phyloP scores from a whole-genome alignment of 2,888 invertebrate genomes.

The Caenorhabditis sulstoni region DNA sequence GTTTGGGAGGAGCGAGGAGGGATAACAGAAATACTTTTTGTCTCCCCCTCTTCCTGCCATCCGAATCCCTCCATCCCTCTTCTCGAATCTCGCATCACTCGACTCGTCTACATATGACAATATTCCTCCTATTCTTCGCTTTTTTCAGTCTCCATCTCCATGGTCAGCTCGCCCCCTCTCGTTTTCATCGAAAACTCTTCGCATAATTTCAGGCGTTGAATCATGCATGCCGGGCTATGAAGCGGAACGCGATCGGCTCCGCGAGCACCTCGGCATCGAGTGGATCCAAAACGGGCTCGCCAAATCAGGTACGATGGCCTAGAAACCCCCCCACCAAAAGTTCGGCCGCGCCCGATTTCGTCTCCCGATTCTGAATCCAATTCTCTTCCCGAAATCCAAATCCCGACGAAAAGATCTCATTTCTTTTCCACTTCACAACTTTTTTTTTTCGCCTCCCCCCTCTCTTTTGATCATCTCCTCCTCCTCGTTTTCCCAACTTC shows the following conservation, averaged over 20 bases:
- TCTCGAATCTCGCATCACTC: conserved; percentile 1
- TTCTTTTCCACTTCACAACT: not conserved
- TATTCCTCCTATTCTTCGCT: conserved; percentile 18
- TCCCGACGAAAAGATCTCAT: not conserved
- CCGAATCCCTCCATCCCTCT: conserved; percentile 8
- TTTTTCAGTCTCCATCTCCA: conserved; percentile 2
- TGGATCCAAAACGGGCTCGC: conserved; percentile 77
- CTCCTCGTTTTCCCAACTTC: conserved; percentile 6
- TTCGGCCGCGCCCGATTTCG: too few relatives aligned
- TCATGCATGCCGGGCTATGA: conserved; percentile 79
- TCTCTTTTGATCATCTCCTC: not conserved
- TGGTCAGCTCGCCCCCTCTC: not conserved
- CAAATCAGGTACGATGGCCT: conserved; percentile 60
- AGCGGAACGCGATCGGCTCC: conserved; percentile 76
- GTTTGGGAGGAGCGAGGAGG: conserved; percentile 20
- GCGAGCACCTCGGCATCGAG: conserved; percentile 79
- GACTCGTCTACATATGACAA: conserved; percentile 11
- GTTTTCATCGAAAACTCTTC: conserved; percentile 14
- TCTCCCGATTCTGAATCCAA: too few relatives aligned
- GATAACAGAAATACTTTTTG: conserved; percentile 10
- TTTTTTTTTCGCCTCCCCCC: conserved; percentile 6
- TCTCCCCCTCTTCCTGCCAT: conserved; percentile 5
- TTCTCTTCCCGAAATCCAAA: not conserved
- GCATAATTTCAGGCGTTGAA: conserved; percentile 26
- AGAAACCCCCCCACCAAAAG: not conserved